These are phyloP conservation scores for Andrena haemorrhoa DNA, from an alignment of 2,888 invertebrate species.

Conservation along the genomic window DNA sequence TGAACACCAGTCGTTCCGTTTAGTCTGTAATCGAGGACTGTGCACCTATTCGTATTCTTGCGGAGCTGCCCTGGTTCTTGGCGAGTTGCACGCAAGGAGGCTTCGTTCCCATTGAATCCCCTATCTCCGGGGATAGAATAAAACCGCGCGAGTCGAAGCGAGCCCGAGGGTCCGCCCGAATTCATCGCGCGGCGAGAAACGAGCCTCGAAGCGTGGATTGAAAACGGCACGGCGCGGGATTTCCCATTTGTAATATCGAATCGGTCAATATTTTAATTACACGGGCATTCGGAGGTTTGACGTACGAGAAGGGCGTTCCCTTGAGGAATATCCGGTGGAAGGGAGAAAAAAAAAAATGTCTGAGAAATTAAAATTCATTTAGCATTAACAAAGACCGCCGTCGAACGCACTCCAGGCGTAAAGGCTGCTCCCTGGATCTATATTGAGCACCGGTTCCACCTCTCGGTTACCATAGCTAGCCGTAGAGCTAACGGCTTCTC, in stretches of 20 bases:
- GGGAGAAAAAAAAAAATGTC: conserved; percentile 29
- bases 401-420: conserved; percentile 66
- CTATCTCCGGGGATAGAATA: background rate
- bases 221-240: conserved; percentile 1
- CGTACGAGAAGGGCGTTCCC: conserved; percentile 41
- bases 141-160: too few species aligned
- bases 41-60: background rate
- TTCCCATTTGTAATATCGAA: conserved; percentile 34
- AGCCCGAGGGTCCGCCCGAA: background rate
- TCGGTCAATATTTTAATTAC: conserved; percentile 58
- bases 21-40: background rate
- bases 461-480: conserved; percentile 70
- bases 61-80: background rate
- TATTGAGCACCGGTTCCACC: conserved; percentile 71
- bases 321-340: conserved; percentile 34
- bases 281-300: background rate
- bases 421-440: conserved; percentile 72
- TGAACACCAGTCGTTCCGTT: background rate
- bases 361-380: conserved; percentile 63
- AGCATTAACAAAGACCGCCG: conserved; percentile 69
- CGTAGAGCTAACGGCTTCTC: conserved; percentile 77
- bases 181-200: background rate
- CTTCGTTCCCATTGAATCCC: background rate
- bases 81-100: background rate
- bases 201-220: background rate